phyloP scores from a whole-genome alignment of 2,113 vertebrate genomes.

The Stigmatopora nigra region DNA sequence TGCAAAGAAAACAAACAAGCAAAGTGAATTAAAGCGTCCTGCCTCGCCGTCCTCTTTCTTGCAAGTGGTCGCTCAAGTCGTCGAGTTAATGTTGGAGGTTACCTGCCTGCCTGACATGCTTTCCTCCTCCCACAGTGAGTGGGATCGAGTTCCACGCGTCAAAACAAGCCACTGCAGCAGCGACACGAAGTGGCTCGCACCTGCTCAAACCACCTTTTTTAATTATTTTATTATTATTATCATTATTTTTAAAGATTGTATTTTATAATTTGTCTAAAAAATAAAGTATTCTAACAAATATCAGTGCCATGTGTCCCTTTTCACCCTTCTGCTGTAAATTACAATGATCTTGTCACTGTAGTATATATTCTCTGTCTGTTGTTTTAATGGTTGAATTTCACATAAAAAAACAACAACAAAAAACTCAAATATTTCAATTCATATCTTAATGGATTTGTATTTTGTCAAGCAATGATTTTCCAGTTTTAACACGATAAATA shows the following conservation, averaged over 20 bases:
- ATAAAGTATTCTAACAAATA: background rate
- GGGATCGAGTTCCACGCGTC: conserved; percentile 31
- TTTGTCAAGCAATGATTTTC: too few relatives aligned
- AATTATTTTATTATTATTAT: background rate
- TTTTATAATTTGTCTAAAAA: background rate
- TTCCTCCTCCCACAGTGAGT: conserved; percentile 26
- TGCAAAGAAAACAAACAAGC: background rate
- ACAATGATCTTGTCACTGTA: too few relatives aligned
- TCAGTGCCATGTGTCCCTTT: too few relatives aligned
- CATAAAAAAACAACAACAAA: too few relatives aligned
- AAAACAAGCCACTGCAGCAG: conserved; percentile 47
- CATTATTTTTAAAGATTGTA: too few relatives aligned
- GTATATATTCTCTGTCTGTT: too few relatives aligned
- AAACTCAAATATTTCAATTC: too few relatives aligned
- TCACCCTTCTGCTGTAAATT: too few relatives aligned
- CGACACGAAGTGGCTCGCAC: conserved; percentile 60
- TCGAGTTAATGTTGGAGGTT: conserved; percentile 45
- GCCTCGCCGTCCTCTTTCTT: background rate
- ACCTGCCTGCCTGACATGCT: conserved; percentile 19
- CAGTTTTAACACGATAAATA: background rate
- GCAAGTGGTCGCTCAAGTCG: conserved; percentile 16
- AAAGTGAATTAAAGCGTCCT: background rate
- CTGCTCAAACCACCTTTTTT: conserved; percentile 55
- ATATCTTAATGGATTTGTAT: too few relatives aligned
- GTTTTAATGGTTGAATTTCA: too few relatives aligned